Conservation (phyloP, 2,797 vertebrate genomes). For the Onychomys torridus region DNA sequence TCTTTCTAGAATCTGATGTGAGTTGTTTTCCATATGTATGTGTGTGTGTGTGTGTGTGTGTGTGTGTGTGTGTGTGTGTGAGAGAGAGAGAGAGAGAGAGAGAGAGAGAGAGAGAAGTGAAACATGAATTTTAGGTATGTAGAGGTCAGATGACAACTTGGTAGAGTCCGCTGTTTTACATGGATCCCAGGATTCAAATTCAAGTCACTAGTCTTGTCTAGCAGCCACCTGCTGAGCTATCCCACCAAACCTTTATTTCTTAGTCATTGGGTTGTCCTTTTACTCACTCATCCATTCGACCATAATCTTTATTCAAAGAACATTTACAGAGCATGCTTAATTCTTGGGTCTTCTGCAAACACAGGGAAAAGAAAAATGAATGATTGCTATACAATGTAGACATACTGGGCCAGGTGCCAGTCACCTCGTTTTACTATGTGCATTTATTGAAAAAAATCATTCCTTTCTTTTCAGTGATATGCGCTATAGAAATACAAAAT, state of each 20-base stretch:
- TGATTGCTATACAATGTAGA: neutral
- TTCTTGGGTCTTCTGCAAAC: neutral
- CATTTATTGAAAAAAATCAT: neutral
- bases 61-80: neutral
- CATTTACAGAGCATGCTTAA: neutral
- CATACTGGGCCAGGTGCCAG: neutral
- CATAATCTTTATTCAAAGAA: constrained; percentile 34
- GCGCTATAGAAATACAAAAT: neutral
- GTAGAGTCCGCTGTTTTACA: neutral
- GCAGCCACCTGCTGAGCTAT: neutral
- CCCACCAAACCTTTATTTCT: neutral
- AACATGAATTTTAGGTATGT: neutral
- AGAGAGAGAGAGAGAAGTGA: neutral
- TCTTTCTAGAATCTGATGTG: neutral
- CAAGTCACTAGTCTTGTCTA: neutral
- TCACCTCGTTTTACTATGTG: neutral
- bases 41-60: neutral
- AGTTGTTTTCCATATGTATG: neutral
- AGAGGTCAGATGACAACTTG: neutral
- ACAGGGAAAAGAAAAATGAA: neutral
- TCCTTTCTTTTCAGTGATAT: neutral
- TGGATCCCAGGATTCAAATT: neutral
- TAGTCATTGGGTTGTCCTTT: neutral
- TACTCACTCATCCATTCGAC: neutral
- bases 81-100: neutral